These are phyloP conservation scores for Sturnus vulgaris DNA, from an alignment of 2,113 vertebrate species.

Conservation along the genomic window DNA sequence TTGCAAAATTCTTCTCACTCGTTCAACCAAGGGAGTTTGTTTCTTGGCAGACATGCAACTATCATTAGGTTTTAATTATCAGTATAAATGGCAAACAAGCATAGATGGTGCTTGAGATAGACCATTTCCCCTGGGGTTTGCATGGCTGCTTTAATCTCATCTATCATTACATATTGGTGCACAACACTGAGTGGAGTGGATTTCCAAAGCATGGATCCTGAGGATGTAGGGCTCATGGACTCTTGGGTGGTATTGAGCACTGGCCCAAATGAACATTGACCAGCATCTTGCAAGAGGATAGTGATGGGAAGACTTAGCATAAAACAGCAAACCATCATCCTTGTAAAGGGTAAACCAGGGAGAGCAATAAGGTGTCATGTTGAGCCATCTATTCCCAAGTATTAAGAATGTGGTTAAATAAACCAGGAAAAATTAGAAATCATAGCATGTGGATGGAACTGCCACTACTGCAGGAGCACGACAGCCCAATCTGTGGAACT, in stretches of 20 bases:
- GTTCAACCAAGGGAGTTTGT: background rate
- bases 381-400: background rate
- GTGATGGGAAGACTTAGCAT: background rate
- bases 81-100: background rate
- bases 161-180: background rate
- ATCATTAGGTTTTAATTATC: slow-evolving; percentile 32
- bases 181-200: background rate
- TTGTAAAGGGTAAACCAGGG: background rate
- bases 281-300: background rate
- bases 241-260: background rate
- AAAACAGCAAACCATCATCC: background rate
- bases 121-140: background rate
- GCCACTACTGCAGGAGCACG: background rate
- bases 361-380: background rate
- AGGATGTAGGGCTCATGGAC: background rate
- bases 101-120: background rate
- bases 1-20: background rate
- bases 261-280: background rate
- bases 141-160: background rate
- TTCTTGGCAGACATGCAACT: slow-evolving; percentile 5
- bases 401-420: background rate
- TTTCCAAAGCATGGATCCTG: background rate
- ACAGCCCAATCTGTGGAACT: background rate
- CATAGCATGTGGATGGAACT: background rate
- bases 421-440: background rate